phyloP scores from a whole-genome alignment of 2,888 invertebrate species.

The Smittia sp. region DNA sequence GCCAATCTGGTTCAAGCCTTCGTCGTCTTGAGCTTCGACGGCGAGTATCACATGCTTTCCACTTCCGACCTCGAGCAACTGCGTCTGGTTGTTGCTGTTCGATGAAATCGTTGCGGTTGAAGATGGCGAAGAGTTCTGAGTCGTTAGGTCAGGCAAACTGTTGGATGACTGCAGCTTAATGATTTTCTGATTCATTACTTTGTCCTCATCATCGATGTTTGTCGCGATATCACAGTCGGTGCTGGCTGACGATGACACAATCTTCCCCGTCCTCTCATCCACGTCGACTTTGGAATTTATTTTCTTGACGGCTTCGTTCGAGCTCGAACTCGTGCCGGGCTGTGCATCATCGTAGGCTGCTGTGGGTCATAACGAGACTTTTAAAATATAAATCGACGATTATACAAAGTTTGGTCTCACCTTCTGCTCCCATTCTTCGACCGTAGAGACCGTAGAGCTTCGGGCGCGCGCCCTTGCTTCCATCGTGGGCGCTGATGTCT shows the following conservation, averaged over 20 bases:
- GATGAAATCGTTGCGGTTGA: conserved; percentile 20
- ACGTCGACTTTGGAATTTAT: conserved; percentile 33
- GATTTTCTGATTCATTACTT: conserved; percentile 4
- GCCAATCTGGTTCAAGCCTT: not conserved
- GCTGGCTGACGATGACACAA: conserved; percentile 11
- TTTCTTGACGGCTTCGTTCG: not conserved
- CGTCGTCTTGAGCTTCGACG: not conserved
- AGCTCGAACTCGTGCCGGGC: too few relatives aligned
- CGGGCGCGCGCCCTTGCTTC: conserved; percentile 12
- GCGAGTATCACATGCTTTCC: conserved; percentile 42
- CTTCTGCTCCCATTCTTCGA: conserved; percentile 18
- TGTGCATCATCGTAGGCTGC: not conserved
- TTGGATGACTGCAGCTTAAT: conserved; percentile 15
- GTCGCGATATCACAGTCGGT: conserved; percentile 1
- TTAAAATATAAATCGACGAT: too few relatives aligned
- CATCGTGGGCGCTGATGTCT: not conserved
- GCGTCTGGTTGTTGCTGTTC: conserved; percentile 21
- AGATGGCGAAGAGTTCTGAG: not conserved
- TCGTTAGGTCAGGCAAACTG: conserved; percentile 17
- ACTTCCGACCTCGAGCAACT: not conserved
- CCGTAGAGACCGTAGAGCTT: conserved; percentile 6
- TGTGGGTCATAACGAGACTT: not conserved
- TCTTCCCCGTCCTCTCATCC: conserved; percentile 22
- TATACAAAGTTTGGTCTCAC: not conserved
- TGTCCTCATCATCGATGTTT: conserved; percentile 11